Conservation (phyloP, 2,888 invertebrate genomes). For the Drosophila bunnanda region DNA sequence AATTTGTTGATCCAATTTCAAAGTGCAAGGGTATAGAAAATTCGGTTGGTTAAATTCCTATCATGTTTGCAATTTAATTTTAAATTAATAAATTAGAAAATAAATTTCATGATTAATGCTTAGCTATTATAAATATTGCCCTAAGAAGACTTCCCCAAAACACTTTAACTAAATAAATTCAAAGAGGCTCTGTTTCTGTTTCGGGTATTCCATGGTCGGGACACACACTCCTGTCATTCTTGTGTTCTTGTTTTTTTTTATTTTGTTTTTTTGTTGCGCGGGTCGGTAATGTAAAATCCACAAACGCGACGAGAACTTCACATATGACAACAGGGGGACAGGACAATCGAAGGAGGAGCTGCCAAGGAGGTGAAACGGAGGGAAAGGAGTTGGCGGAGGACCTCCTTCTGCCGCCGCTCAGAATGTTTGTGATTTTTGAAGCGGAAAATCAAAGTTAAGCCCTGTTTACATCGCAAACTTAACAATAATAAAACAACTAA, state of each 20-base stretch:
- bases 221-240: neutral
- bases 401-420: conserved; percentile 38
- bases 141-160: too few relatives aligned
- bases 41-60: too few relatives aligned
- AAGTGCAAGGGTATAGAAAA: too few relatives aligned
- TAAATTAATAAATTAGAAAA: too few relatives aligned
- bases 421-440: conserved; percentile 77
- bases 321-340: conserved; percentile 67
- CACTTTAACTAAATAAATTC: too few relatives aligned
- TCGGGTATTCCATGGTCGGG: too few relatives aligned
- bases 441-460: conserved; percentile 77
- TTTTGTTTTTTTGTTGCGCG: conserved; percentile 47
- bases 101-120: too few relatives aligned
- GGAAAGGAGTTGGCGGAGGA: conserved; percentile 19
- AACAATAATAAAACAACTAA: neutral
- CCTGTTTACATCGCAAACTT: conserved; percentile 55
- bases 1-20: too few relatives aligned
- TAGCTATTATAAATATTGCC: too few relatives aligned
- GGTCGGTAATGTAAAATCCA: conserved; percentile 71
- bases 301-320: conserved; percentile 76
- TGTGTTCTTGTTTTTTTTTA: conserved; percentile 8
- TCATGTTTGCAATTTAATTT: too few relatives aligned
- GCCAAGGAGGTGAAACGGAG: conserved; percentile 4
- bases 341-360: conserved; percentile 49
- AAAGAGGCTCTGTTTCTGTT: too few relatives aligned